Evolutionary conservation across 2,113 vertebrate genomes (phyloP), one percentile per base, ranked within the genome.

Genomic region (Actenoides lindsayi): DNA sequence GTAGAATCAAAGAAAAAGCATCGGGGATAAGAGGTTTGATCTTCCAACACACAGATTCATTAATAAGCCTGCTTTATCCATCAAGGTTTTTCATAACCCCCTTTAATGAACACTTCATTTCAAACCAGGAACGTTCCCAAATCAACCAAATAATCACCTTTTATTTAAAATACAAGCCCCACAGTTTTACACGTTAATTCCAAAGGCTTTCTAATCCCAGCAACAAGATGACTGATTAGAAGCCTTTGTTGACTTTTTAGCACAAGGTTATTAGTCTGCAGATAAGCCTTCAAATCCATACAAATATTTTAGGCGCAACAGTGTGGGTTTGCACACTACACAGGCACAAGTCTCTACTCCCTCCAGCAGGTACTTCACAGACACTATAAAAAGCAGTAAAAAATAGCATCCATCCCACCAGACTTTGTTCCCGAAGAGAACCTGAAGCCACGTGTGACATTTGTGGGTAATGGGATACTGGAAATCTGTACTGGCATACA

Each of bases 121-220:
- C 87, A 76, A 89, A 78, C 42, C 28, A 95, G 94, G 89, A 96
- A 89, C 24, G 6, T 79, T 78, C 91, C 81, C 87, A 81, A 95
- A 92, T 90, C 80, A 96, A 94, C 27, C 87, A 92, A 90, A 81
- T 64, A 60, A 96, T 91, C 77, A 89, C 83, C 84, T 89, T 94
- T 95, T 94, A 97, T 63, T 97, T 92, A 94, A 97, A 97, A 97
- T 2, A 93, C 86, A 96, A 97, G 83, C 62, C 95, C 87, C 90
- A 46, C 53, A 88, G 82, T 95, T 97, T 94, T 60, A 94, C 76
- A 95, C 12, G 87, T 75, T 95, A 65, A 89, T 83, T 94, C 96
- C 92, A 90, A 97, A 96, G 35, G 33, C 87, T 93, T 93, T 89
- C 94, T 84, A 85, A 96, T 48, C 67, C 79, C 93, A 92, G 16